A percentile compares a stretch with the other conserved stretches of the same genome.
phyloP scores from a whole-genome alignment of 92 coral and sea anemone genomes.

The Umimayanthus chanpuru region DNA sequence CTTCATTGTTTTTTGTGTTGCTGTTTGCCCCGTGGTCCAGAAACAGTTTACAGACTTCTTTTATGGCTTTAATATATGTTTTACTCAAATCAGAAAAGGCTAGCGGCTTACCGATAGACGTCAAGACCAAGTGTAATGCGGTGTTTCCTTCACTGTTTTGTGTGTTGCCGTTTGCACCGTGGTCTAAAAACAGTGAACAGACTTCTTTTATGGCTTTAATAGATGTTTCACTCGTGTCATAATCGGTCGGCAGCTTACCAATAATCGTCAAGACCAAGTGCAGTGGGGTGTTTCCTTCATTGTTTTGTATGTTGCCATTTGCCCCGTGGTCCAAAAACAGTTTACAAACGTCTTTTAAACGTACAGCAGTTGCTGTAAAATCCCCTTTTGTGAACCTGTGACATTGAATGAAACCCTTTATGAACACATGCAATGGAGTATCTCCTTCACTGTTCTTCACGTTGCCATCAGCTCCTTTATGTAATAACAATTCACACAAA shows the following conservation, averaged over 20 bases:
- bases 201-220: too few species aligned
- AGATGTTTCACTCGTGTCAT: neutral
- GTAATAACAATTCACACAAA: neutral
- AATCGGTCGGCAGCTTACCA: neutral
- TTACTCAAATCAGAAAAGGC: neutral
- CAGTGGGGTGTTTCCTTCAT: constrained; percentile 1
- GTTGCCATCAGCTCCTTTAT: neutral
- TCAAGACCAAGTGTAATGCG: neutral
- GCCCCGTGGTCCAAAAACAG: too few species aligned
- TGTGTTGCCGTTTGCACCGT: neutral
- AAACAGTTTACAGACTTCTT: too few species aligned
- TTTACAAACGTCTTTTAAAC: too few species aligned
- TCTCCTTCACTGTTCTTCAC: neutral
- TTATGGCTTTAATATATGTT: neutral
- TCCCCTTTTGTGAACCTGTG: too few species aligned
- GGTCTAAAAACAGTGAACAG: too few species aligned
- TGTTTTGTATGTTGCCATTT: neutral
- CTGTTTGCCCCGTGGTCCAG: too few species aligned
- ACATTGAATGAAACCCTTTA: neutral
- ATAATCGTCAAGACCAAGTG: neutral
- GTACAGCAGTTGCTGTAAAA: too few species aligned
- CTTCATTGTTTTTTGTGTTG: too few species aligned
- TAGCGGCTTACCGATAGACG: neutral
- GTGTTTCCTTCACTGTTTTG: neutral
- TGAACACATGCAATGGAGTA: neutral